Percentiles rank a stretch among this genome's conserved stretches.
Evolutionary conservation across 2,888 invertebrate species (phyloP).

Genomic region (Acleris literana): DNA sequence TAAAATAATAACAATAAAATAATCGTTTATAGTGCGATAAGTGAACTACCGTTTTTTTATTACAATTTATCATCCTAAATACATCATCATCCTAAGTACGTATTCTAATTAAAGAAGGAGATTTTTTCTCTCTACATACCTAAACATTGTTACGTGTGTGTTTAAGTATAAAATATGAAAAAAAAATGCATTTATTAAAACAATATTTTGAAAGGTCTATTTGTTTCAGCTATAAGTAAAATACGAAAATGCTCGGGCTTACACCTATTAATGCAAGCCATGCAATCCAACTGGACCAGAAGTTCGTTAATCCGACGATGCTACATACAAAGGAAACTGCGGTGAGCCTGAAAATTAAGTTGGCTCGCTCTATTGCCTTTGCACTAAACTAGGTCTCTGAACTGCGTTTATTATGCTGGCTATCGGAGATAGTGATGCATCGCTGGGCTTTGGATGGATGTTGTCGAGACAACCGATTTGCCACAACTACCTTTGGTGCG

Average conservation of each 20-base stretch:
- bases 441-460: conserved; percentile 7
- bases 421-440: conserved; percentile 13
- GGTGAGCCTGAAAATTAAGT: conserved; percentile 80
- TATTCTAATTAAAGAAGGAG: too few relatives aligned
- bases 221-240: too few relatives aligned
- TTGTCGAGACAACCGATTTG: neutral
- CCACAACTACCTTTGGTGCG: neutral
- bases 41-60: too few relatives aligned
- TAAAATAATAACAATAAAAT: neutral
- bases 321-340: conserved; percentile 77
- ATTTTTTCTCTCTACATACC: too few relatives aligned
- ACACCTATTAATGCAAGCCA: conserved; percentile 6
- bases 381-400: conserved; percentile 63
- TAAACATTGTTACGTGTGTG: too few relatives aligned
- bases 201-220: too few relatives aligned
- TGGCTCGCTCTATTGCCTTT: conserved; percentile 77
- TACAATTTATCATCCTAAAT: too few relatives aligned
- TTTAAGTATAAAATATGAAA: too few relatives aligned
- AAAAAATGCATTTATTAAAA: too few relatives aligned
- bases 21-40: neutral
- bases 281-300: conserved; percentile 57
- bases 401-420: conserved; percentile 17
- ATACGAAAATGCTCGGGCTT: neutral
- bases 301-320: conserved; percentile 72
- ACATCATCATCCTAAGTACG: too few relatives aligned